These are phyloP conservation scores for Spermophilus dauricus DNA, from an alignment of 2,113 vertebrate species.

Conservation along the genomic window DNA sequence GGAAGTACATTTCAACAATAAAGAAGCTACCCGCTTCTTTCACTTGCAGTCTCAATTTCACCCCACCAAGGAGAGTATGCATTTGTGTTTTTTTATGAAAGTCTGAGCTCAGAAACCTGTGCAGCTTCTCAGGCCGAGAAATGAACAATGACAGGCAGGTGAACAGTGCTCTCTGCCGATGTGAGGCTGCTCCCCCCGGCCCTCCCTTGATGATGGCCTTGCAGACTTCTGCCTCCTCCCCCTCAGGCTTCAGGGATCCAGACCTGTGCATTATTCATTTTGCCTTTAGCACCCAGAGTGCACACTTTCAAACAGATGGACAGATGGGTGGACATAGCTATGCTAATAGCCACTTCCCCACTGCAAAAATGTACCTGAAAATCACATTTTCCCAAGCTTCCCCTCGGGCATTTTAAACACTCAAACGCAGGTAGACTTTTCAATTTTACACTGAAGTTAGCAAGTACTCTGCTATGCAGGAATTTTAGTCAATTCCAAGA, in stretches of 20 bases:
- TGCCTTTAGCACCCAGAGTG: conserved; percentile 54
- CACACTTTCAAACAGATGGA: conserved; percentile 10
- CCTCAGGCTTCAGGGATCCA: not conserved
- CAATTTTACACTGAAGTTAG: conserved; percentile 50
- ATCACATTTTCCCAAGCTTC: conserved; percentile 67
- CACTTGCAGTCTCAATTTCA: not conserved
- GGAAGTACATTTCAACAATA: not conserved
- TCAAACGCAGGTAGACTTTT: conserved; percentile 66
- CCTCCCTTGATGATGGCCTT: not conserved
- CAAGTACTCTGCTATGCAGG: conserved; percentile 22
- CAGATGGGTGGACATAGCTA: conserved; percentile 59
- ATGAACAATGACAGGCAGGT: not conserved
- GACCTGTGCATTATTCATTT: conserved; percentile 71
- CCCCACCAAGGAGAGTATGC: not conserved
- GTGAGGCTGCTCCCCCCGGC: not conserved
- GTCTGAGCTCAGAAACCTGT: not conserved
- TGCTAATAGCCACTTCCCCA: conserved; percentile 37
- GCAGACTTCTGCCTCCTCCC: not conserved
- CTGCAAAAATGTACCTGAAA: conserved; percentile 71
- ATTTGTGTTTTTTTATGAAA: conserved; percentile 26
- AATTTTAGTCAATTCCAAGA: conserved; percentile 55
- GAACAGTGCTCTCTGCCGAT: not conserved
- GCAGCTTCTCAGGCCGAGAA: not conserved
- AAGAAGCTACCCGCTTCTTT: not conserved
- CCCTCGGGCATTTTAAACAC: conserved; percentile 71